Conservation (phyloP, 2,888 invertebrate species). For the Mimumesa dahlbomi region DNA sequence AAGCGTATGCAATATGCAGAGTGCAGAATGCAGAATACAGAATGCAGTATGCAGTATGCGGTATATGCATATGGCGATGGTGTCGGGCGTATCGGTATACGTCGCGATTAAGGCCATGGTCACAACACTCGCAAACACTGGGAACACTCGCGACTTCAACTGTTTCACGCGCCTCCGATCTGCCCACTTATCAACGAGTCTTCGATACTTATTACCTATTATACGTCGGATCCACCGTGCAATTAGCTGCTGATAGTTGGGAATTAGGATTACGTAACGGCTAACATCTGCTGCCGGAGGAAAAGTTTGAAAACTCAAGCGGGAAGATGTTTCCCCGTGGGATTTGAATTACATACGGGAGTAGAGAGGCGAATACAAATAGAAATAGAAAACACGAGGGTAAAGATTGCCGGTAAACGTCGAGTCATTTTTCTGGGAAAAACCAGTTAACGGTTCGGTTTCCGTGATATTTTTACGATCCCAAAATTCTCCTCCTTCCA, state of each 20-base stretch:
- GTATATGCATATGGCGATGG: slow-evolving; percentile 61
- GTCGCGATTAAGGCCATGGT: slow-evolving; percentile 65
- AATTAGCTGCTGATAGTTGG: slow-evolving; percentile 1
- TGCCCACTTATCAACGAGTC: slow-evolving; percentile 48
- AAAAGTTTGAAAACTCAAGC: no score
- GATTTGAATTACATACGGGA: no score
- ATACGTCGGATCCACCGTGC: background rate
- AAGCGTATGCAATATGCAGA: slow-evolving; percentile 30
- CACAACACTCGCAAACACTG: slow-evolving; percentile 58
- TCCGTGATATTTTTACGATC: slow-evolving; percentile 41
- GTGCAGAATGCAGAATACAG: no score
- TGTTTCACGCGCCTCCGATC: no score
- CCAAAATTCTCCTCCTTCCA: slow-evolving; percentile 29
- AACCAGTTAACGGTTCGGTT: slow-evolving; percentile 1
- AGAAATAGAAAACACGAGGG: no score
- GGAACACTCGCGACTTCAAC: slow-evolving; percentile 56
- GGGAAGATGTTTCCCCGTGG: no score
- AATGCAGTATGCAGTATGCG: no score
- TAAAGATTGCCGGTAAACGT: no score
- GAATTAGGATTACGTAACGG: no score
- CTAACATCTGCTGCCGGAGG: no score
- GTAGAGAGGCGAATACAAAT: no score
- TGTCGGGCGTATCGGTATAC: slow-evolving; percentile 54
- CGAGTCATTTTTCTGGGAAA: slow-evolving; percentile 22
- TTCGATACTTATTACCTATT: slow-evolving; percentile 38